Base-by-base conservation (phyloP, 1,140 invertebrate genomes). In the Drosophila paulistorum region DNA sequence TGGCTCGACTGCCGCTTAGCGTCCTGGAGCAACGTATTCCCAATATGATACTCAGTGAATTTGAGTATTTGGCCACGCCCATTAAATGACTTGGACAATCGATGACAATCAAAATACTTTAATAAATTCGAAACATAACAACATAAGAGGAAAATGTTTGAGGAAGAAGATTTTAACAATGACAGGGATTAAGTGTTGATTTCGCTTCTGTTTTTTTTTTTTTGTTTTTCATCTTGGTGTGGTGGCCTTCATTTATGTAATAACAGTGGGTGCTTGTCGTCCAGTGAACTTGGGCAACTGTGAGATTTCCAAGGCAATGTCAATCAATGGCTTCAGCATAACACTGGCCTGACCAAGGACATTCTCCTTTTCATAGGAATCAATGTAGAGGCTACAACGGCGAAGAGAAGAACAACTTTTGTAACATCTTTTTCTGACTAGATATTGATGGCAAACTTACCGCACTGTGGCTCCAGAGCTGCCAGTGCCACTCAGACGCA, bases 401-500 rank as follows among this genome's bases (percentile, higher is more conserved):
- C 17, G 17, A 78, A 4, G 6, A 73, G 11, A 79, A 42, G 7
- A 0, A 13, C 60, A 0, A 10, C 33, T 26, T 26, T 26, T 4
- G 23, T 26, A 4, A 26, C 23, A 26, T 4, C 23, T 26, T 26
- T 26, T 26, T 26, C 4, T 26, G 23, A 26, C 23, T 26, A 26
- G 3, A 26, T 26, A 26, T 26, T 26, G 23, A 26, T 26, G 23
- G 23, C 23, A 4, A 42, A 81, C 80, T 77, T 74, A 94, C 93
- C 94, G 95, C 76, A 99, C 96, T 13, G 99, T 99, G 13, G 98
- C 98, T 6, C 99, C 98, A 66, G 96, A 96, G 92, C 98, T 99
- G 72, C 99, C 99, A 6, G 99, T 99, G 59, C 99, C 99, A 92
- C 98, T 99, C 51, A 99, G 94, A 57, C 99, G 95, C 92, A 97